Evolutionary conservation across 2,113 vertebrate species (phyloP).

Genomic region (Typhlomys cinereus): DNA sequence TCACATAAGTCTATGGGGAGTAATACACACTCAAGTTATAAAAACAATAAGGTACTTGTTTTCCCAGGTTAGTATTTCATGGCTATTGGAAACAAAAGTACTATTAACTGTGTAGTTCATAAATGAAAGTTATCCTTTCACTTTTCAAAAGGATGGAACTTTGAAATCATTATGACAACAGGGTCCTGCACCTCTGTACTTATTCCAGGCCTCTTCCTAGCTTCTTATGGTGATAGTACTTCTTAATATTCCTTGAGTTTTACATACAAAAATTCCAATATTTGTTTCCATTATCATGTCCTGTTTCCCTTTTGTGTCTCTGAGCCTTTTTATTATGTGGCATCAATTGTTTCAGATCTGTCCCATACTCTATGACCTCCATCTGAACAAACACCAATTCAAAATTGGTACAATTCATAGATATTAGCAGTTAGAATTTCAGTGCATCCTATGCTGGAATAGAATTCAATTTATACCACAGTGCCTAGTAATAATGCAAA

Average conservation of each 20-base stretch:
- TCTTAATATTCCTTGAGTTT: background rate
- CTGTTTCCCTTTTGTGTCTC: background rate
- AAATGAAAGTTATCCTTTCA: background rate
- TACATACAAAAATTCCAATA: background rate
- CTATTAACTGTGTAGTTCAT: background rate
- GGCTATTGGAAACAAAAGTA: background rate
- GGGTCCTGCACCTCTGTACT: background rate
- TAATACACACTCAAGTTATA: too few species aligned
- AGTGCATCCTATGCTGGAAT: background rate
- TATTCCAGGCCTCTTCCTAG: background rate
- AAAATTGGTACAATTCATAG: slow-evolving; percentile 19
- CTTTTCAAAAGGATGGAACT: background rate
- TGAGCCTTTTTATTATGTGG: background rate
- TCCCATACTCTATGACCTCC: background rate
- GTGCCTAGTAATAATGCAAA: background rate
- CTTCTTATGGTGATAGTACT: background rate
- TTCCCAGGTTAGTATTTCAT: background rate
- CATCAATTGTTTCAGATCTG: background rate
- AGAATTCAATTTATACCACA: slow-evolving; percentile 19
- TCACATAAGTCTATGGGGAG: too few species aligned
- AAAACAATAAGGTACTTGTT: background rate
- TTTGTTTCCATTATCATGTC: background rate
- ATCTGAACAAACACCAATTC: background rate
- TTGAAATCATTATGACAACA: background rate
- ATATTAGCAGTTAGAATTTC: background rate